phyloP scores from a whole-genome alignment of 2,113 vertebrate species.

The Erythrolamprus reginae region DNA sequence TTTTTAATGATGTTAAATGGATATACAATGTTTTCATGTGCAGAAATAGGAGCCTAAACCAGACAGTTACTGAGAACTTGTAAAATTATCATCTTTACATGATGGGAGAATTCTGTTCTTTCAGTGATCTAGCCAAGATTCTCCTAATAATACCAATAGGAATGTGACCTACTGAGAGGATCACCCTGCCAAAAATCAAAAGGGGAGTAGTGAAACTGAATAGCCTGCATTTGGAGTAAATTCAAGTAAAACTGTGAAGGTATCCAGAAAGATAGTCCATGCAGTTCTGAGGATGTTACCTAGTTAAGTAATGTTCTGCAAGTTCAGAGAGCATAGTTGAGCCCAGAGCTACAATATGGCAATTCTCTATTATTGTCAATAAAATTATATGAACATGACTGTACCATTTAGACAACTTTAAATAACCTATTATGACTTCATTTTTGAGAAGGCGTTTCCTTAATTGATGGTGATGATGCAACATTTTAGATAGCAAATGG shows the following conservation, averaged over 20 bases:
- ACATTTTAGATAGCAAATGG: background rate
- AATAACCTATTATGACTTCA: background rate
- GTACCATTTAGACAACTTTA: background rate
- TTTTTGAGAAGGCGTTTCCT: background rate
- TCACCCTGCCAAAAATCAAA: background rate
- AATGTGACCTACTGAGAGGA: background rate
- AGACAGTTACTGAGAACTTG: background rate
- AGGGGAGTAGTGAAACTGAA: background rate
- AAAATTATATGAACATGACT: background rate
- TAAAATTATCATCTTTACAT: background rate
- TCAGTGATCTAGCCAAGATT: background rate
- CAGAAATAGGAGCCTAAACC: background rate
- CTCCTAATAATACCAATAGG: background rate
- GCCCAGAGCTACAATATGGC: background rate
- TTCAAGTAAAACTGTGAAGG: background rate
- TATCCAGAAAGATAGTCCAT: background rate
- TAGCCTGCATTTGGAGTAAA: background rate
- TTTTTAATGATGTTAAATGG: background rate
- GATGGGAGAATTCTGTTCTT: background rate
- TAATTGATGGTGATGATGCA: background rate
- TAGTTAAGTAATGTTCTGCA: too few relatives aligned
- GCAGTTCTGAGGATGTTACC: too few relatives aligned
- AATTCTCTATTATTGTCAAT: background rate
- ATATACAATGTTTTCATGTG: background rate
- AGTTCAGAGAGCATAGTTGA: too few relatives aligned